Conservation (phyloP, 2,797 vertebrate genomes). For the Numenius phaeopus region DNA sequence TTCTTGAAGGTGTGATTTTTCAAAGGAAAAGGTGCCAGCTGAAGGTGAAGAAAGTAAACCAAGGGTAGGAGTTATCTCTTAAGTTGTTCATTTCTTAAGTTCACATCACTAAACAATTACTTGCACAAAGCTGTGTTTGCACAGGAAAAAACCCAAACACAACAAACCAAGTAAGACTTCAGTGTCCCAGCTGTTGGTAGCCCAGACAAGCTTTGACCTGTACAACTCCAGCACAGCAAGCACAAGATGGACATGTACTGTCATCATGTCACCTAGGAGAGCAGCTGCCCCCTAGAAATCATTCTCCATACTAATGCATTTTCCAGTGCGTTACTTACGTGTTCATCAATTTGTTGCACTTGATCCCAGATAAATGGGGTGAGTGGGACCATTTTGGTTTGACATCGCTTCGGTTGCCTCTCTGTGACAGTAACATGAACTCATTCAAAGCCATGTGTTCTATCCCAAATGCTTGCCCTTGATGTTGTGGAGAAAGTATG, state of each 20-base stretch:
- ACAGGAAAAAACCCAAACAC: not conserved
- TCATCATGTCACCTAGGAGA: not conserved
- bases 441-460: not conserved
- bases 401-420: not conserved
- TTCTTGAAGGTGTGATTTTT: not conserved
- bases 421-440: not conserved
- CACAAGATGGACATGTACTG: not conserved
- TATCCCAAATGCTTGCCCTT: not conserved
- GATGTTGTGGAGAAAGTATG: not conserved
- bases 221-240: not conserved
- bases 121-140: not conserved
- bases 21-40: not conserved
- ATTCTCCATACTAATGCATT: not conserved
- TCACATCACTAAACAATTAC: not conserved
- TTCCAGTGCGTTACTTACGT: not conserved
- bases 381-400: not conserved
- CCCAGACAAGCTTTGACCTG: not conserved
- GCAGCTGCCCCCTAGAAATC: not conserved
- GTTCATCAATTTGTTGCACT: not conserved
- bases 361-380: not conserved
- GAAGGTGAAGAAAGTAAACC: not conserved
- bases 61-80: not conserved
- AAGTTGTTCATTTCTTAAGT: not conserved
- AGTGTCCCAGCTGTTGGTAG: not conserved
- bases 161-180: not conserved